Evolutionary conservation across 2,888 invertebrate species (phyloP).

Genomic region (Apoderus coryli): DNA sequence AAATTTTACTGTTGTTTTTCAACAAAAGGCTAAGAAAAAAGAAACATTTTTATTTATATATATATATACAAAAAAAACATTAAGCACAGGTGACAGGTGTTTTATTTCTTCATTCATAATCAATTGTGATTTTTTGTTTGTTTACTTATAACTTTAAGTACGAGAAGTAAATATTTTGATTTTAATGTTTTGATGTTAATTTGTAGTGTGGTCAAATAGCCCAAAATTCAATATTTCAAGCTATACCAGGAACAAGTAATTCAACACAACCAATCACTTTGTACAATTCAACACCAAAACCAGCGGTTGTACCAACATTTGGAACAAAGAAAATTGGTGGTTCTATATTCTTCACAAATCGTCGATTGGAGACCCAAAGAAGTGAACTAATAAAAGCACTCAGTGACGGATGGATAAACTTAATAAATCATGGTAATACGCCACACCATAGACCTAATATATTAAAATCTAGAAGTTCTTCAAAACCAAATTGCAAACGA

Average conservation of each 20-base stretch:
- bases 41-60: too few species aligned
- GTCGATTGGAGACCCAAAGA: constrained; percentile 27
- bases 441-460: constrained; percentile 24
- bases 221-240: constrained; percentile 23
- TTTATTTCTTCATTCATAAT: too few species aligned
- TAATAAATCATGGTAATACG: constrained; percentile 19
- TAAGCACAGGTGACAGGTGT: too few species aligned
- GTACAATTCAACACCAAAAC: constrained; percentile 43
- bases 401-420: constrained; percentile 21
- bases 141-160: too few species aligned
- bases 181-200: too few species aligned
- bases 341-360: constrained; percentile 37
- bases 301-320: constrained; percentile 42
- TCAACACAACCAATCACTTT: constrained; percentile 21
- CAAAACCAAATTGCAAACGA: constrained; percentile 25
- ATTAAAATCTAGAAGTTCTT: constrained; percentile 23
- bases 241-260: constrained; percentile 24
- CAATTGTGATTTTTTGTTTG: too few species aligned
- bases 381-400: constrained; percentile 28
- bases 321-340: constrained; percentile 43
- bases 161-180: too few species aligned
- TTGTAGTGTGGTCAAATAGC: too few species aligned
- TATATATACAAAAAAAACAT: too few species aligned
- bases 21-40: too few species aligned
- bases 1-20: too few species aligned